phyloP scores from a whole-genome alignment of 2,797 vertebrate species.

The Paramormyrops hopkinsi region DNA sequence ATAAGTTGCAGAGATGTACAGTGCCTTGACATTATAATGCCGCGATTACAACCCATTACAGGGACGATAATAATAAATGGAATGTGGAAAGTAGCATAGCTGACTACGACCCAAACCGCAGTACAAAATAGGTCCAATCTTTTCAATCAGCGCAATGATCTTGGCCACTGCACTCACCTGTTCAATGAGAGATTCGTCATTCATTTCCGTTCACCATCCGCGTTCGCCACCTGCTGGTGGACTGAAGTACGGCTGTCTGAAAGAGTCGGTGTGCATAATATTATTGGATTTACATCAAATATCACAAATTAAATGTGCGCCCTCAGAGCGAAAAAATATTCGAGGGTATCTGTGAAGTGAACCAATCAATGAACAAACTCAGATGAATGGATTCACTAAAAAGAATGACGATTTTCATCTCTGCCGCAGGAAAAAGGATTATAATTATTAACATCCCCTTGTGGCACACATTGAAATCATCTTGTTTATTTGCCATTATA shows the following conservation, averaged over 20 bases:
- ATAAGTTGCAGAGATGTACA: not conserved
- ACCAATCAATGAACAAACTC: not conserved
- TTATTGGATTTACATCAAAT: not conserved
- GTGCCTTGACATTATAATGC: not conserved
- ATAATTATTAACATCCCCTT: not conserved
- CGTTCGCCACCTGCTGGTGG: not conserved
- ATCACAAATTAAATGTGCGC: not conserved
- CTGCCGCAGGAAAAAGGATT: not conserved
- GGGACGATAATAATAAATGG: too few relatives aligned
- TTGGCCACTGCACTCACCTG: not conserved
- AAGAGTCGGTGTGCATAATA: not conserved
- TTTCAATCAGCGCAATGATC: not conserved
- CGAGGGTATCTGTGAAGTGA: not conserved
- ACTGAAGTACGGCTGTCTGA: not conserved
- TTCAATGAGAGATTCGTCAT: not conserved
- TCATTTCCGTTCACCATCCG: not conserved
- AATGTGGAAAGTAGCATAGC: not conserved
- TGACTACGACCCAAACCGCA: not conserved
- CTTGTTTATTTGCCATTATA: not conserved
- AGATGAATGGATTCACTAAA: not conserved
- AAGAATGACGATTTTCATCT: not conserved
- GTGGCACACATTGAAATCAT: not conserved
- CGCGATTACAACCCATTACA: not conserved
- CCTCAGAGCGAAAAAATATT: not conserved
- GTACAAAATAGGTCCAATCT: not conserved